These are phyloP conservation scores for Daktulosphaira vitifoliae DNA, from an alignment of 1,140 invertebrate genomes.

Conservation along the genomic window DNA sequence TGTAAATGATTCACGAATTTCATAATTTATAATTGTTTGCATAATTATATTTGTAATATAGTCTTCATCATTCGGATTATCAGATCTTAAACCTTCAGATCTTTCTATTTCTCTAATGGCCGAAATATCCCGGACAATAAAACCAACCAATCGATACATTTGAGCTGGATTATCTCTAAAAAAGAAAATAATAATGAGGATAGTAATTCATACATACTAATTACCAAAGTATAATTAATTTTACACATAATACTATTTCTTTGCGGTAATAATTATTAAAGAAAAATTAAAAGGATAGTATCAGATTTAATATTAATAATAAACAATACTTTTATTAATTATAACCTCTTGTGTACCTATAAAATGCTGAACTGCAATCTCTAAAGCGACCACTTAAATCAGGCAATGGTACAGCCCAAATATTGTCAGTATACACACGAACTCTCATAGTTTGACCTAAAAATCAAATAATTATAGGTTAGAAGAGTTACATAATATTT, in stretches of 20 bases:
- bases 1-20: background rate
- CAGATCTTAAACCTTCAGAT: no score
- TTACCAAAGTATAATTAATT: no score
- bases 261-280: no score
- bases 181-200: background rate
- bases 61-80: background rate
- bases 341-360: background rate
- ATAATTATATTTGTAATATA: background rate
- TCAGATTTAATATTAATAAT: no score
- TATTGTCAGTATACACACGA: background rate
- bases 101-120: background rate
- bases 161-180: conserved; percentile 20
- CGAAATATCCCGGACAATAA: background rate
- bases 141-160: background rate
- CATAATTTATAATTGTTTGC: background rate
- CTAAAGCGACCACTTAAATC: conserved; percentile 16
- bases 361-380: conserved; percentile 5
- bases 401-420: conserved; percentile 14
- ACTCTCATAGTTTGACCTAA: background rate
- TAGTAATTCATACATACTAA: no score
- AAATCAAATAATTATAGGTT: background rate
- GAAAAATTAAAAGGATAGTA: no score
- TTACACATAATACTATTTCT: no score
- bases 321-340: no score
- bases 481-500: no score